These are phyloP conservation scores for Cheilosia vulpina DNA, from an alignment of 2,888 invertebrate genomes.

Conservation along the genomic window DNA sequence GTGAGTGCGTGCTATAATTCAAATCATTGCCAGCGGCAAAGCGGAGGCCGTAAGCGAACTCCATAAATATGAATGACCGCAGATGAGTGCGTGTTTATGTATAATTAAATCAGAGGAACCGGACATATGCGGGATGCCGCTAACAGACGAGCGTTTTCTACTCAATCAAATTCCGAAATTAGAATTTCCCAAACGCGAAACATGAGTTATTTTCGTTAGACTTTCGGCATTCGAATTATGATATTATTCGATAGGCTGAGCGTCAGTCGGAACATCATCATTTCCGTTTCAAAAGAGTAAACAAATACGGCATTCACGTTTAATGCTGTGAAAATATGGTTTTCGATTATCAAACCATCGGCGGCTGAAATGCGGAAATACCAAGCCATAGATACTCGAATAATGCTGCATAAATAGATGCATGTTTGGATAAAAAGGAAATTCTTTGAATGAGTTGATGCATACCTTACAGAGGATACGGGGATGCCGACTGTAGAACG, in stretches of 20 bases:
- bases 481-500: no score
- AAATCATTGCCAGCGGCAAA: constrained; percentile 15
- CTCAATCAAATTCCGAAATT: constrained; percentile 64
- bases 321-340: no score
- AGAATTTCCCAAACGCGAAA: constrained; percentile 45
- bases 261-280: no score
- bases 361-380: no score
- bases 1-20: constrained; percentile 43
- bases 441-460: no score
- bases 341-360: no score
- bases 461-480: no score
- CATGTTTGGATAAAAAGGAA: no score
- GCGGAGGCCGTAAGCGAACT: not conserved
- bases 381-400: no score
- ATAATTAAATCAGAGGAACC: constrained; percentile 58
- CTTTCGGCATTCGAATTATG: constrained; percentile 11
- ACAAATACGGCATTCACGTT: no score
- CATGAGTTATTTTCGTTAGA: constrained; percentile 8
- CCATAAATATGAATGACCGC: constrained; percentile 59
- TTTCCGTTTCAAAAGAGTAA: no score
- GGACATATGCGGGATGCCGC: constrained; percentile 55
- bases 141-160: constrained; percentile 38
- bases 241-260: not conserved
- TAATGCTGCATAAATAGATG: no score
- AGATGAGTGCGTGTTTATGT: constrained; percentile 52